Conservation (phyloP, 2,888 invertebrate species). For the Plusia festucae region DNA sequence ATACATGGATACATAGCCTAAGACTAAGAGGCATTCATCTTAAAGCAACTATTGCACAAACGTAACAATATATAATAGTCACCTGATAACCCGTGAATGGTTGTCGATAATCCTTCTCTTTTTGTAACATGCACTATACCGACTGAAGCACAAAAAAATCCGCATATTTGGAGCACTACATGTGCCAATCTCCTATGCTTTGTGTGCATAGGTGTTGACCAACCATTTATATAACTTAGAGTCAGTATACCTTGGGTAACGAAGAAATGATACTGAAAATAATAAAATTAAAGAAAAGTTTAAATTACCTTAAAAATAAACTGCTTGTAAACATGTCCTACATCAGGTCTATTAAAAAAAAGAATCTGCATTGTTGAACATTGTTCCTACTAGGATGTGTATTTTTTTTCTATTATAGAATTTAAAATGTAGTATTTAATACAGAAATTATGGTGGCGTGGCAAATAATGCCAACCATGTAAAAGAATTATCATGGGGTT, state of each 20-base stretch:
- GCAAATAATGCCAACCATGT: too few species aligned
- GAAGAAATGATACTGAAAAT: conserved; percentile 72
- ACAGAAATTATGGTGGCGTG: too few species aligned
- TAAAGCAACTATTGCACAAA: background rate
- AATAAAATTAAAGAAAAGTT: background rate
- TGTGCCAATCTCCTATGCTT: conserved; percentile 66
- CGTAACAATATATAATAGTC: conserved; percentile 13
- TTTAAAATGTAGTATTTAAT: too few species aligned
- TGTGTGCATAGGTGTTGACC: conserved; percentile 69
- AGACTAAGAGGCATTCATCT: background rate
- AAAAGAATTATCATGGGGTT: too few species aligned
- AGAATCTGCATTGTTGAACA: too few species aligned
- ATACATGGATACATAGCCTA: conserved; percentile 20
- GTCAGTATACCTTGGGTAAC: conserved; percentile 71
- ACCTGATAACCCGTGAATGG: conserved; percentile 68
- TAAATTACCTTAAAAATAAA: too few species aligned
- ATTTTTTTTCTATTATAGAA: too few species aligned
- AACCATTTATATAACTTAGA: conserved; percentile 71
- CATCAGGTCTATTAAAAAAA: background rate
- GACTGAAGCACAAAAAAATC: conserved; percentile 50
- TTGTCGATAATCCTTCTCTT: conserved; percentile 46
- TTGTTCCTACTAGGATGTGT: too few species aligned
- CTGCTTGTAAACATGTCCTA: too few species aligned
- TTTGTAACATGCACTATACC: conserved; percentile 56
- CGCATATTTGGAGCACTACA: conserved; percentile 66